Evolutionary conservation across 2,888 invertebrate species (phyloP), one percentile per base, ranked within the genome.

Genomic region (Sisyra nigra): DNA sequence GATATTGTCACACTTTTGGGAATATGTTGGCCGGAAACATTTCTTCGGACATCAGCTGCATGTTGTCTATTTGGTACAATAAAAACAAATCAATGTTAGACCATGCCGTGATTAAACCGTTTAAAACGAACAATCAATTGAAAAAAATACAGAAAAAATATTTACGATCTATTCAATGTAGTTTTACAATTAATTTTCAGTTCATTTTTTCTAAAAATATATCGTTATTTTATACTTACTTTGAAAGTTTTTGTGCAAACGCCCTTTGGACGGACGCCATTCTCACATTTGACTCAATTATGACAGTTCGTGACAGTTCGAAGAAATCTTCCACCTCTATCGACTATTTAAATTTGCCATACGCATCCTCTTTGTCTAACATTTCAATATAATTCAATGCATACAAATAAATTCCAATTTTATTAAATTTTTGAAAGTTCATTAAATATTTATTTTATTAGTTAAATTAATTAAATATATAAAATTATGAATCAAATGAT

Each of bases 21-120:
- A 48, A 76, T 69, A 62, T 52, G 62, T 45, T 65, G 63, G 49
- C 57, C 64, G 2, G 78, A 73, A 37, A 83, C 74, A 57, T 80
- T 81, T 56, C 77, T 72, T 40, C 83, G 69, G 2, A 83, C 80
- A 56, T 84, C 82, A 33, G 82, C 75, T 35, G 82, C 80, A 63
- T 80, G 76, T 57, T 80, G 80, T 54, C 79, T 80, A 53, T 42
- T 65, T 61, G 47, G 17, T 52, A 43, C 48, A 50, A 45, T 14
- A 39, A 41, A 66, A 67, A 60, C 60, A 65, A 62, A 61, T 60
- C 33, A 33, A 33, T 33, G 3, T 13, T 33, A 11, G 33, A 62
- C 62, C 66, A 57, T 62, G 66, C 62, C 66, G 66, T 57, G 66
- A 64, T 57, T 62, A 57, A 49, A 68, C 51, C 4, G 46, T 65